Percentiles rank a stretch among this genome's conserved stretches.
Evolutionary conservation across 2,797 vertebrate genomes (phyloP).

Genomic region (Phataginus tricuspis): DNA sequence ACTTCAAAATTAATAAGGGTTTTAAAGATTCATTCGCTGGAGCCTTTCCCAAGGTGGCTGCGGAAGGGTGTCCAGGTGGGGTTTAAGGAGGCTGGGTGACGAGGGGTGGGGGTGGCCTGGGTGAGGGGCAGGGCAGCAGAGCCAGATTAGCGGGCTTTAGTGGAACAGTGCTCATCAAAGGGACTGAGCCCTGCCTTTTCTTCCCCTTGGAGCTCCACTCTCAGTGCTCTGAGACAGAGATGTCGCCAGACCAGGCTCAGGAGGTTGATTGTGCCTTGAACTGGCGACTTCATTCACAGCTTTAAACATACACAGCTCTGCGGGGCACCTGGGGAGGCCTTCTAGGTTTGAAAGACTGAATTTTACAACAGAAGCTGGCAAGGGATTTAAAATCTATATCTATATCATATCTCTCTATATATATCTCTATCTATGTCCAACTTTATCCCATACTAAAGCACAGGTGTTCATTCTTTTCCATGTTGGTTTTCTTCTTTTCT

Average conservation of each 20-base stretch:
- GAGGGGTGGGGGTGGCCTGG: rapidly evolving
- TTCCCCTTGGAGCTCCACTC: not conserved
- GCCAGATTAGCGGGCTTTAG: not conserved
- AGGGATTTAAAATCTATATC: not conserved
- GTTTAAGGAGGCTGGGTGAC: not conserved
- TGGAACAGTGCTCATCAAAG: not conserved
- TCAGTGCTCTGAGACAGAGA: not conserved
- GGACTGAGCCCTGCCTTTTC: not conserved
- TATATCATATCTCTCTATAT: not conserved
- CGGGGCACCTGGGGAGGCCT: not conserved
- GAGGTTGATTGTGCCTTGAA: not conserved
- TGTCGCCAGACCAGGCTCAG: not conserved
- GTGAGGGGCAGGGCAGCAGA: rapidly evolving
- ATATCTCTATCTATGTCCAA: rapidly evolving
- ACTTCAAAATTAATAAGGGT: not conserved
- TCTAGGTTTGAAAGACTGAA: not conserved
- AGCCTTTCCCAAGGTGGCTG: not conserved
- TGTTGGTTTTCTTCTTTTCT: not conserved
- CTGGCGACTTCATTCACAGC: not conserved
- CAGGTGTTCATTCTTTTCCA: rapidly evolving
- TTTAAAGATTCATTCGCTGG: not conserved
- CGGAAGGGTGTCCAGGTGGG: not conserved
- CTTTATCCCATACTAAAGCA: rapidly evolving
- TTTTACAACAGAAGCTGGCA: not conserved
- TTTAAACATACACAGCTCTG: rapidly evolving